A percentile compares a stretch with the other conserved stretches of the same genome.
Evolutionary conservation across 2,113 vertebrate species (phyloP).

Genomic region (Chlorocebus sabaeus): DNA sequence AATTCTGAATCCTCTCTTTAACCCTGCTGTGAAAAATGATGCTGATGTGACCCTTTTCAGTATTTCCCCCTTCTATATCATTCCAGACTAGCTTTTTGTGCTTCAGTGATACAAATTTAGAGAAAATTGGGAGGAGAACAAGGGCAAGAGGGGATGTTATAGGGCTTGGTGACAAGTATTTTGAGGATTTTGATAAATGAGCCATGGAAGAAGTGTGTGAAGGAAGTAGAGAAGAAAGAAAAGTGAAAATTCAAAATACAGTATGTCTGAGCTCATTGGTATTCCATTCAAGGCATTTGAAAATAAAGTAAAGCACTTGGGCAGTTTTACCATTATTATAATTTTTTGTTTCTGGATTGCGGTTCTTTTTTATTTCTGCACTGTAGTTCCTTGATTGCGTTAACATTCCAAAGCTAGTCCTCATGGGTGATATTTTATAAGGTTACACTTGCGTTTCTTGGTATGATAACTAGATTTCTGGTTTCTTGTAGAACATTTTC

Average conservation of each 20-base stretch:
- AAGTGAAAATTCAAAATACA: neutral
- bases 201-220: neutral
- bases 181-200: slow-evolving; percentile 22
- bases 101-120: neutral
- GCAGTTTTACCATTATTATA: neutral
- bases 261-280: neutral
- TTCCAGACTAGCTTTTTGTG: neutral
- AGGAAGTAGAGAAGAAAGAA: neutral
- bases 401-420: neutral
- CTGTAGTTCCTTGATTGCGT: neutral
- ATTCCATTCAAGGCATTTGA: neutral
- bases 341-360: neutral
- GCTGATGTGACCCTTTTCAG: neutral
- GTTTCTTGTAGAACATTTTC: neutral
- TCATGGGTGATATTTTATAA: neutral
- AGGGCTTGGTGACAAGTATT: neutral
- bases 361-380: neutral
- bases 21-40: neutral
- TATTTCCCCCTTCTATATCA: neutral
- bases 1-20: neutral
- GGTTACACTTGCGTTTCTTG: neutral
- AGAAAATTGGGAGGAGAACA: neutral
- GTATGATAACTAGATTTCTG: neutral
- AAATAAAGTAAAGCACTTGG: neutral
- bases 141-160: neutral